Base-by-base conservation (phyloP, 2,888 invertebrate species). In the Cryptophagus acutangulus region DNA sequence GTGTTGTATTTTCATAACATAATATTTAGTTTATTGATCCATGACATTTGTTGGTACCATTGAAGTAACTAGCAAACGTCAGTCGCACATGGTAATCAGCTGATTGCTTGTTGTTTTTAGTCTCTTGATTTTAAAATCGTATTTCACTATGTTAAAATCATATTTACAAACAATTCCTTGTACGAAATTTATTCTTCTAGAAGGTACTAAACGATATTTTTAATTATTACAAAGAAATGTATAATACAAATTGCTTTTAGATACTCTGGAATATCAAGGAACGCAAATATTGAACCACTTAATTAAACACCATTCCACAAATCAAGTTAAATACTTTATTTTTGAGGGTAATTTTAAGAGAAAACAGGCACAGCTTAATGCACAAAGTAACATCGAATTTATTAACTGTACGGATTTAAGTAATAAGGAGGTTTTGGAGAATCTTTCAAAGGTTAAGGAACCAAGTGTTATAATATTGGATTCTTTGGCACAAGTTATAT, bases 141-240 rank as follows among this genome's bases (percentile, higher is more conserved):
- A 4, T 31, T 45, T 31, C 33, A 51, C 3, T 48, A 66, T 66
- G 66, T 54, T 66, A 43, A 59, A 49, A 34, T 57, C 57, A 28
- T 52, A 62, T 49, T 55, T 66, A 40, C 61, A 59, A 36, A 45
- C 54, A 17, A 13, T 53, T 10, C 65, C 67, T 2, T 55, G 46
- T 29, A 55, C 65, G 0, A 67, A 66, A 54, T 65, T 65, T 45
- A 47, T 66, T 10, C 28, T 67, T 42, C 61, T 68, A 17, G 56
- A 65, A 58, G 66, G 67, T 65, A 58, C 52, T 33, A 36, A 28
- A 33, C 2, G 5, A 20, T 12, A n/a, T n/a, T 29, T n/a, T 41
- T 25, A 39, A 18, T 12, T 13, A 26, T 13, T 35, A 20, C 13
- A 18, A 25, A 24, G 42, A 17, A 31, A 31, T 33, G 33, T 40